These are phyloP conservation scores for Muscidifurax raptorellus DNA, from an alignment of 1,140 invertebrate genomes.

Conservation along the genomic window DNA sequence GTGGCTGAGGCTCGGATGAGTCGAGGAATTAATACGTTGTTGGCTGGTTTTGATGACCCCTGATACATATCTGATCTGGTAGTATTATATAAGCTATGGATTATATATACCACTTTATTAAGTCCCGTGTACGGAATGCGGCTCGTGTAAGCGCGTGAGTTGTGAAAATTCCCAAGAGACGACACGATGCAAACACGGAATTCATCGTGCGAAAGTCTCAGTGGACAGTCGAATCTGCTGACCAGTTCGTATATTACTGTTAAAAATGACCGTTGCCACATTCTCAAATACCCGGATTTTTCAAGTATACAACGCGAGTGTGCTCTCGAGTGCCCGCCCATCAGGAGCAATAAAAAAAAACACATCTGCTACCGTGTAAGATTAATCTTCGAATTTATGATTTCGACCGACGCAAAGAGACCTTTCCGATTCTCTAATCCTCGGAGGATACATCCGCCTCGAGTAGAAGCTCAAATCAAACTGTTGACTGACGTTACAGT, in stretches of 20 bases:
- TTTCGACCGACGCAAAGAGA: neutral
- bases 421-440: constrained; percentile 24
- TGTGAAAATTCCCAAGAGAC: neutral
- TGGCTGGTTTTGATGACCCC: neutral
- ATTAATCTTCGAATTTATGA: constrained; percentile 47
- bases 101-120: too few relatives aligned
- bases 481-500: neutral
- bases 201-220: neutral
- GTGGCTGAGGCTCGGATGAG: neutral
- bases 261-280: constrained; percentile 25
- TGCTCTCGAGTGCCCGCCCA: neutral
- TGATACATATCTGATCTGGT: neutral
- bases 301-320: constrained; percentile 14
- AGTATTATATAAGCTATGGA: neutral
- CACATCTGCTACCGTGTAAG: constrained; percentile 29
- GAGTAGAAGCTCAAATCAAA: constrained; percentile 9
- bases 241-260: neutral
- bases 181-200: neutral
- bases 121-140: neutral
- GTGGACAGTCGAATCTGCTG: neutral
- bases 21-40: neutral
- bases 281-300: neutral
- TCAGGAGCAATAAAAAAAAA: constrained; percentile 16
- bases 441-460: constrained; percentile 11
- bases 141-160: neutral